phyloP scores from a whole-genome alignment of 2,888 invertebrate species.

The Cerastis leucographa region DNA sequence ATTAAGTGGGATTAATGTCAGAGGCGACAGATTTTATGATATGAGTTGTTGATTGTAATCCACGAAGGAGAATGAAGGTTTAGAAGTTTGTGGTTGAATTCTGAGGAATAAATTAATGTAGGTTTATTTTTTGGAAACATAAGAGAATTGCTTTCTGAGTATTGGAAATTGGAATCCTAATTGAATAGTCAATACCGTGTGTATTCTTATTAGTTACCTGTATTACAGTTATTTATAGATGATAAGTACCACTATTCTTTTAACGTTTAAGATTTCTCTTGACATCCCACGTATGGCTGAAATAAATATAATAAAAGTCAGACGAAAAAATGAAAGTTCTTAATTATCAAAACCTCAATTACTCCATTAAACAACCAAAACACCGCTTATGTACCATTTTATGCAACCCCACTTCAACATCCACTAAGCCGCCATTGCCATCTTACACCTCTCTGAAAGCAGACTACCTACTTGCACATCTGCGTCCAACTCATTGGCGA shows the following conservation, averaged over 20 bases:
- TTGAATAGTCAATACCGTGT: background rate
- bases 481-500: constrained; percentile 74
- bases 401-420: constrained; percentile 23
- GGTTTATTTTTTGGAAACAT: background rate
- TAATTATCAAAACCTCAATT: constrained; percentile 18
- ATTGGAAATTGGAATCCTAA: background rate
- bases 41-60: constrained; percentile 30
- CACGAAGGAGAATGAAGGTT: background rate
- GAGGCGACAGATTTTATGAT: constrained; percentile 47
- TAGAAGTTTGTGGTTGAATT: background rate
- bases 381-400: constrained; percentile 27
- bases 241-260: background rate
- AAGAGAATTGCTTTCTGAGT: background rate
- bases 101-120: background rate
- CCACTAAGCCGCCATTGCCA: constrained; percentile 30
- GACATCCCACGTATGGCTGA: constrained; percentile 3
- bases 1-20: constrained; percentile 56
- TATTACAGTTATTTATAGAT: background rate
- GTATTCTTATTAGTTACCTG: background rate
- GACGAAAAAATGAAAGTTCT: constrained; percentile 30
- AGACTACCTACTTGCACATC: constrained; percentile 69
- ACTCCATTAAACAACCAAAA: constrained; percentile 43
- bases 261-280: background rate
- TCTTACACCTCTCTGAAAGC: constrained; percentile 59
- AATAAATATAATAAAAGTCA: constrained; percentile 14